Base-by-base conservation (phyloP, 2,888 invertebrate genomes). In the Eupelmus urozonus region DNA sequence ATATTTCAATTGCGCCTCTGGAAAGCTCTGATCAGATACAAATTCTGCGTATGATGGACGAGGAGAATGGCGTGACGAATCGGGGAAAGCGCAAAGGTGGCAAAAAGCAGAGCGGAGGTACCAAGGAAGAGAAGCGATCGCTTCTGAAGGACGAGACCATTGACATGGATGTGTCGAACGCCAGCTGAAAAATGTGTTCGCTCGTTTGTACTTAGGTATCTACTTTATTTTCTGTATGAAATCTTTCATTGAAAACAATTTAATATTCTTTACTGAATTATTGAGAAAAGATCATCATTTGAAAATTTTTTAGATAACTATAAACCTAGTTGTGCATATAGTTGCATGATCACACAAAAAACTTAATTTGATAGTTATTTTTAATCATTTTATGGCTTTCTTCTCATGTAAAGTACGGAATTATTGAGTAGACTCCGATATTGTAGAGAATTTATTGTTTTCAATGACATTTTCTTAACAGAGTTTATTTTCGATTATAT, bases 1-100 rank as follows among this genome's bases (percentile, higher is more conserved):
- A 99, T 90, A 99, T 99, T 81, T 97, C 97, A 0, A 97, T 98
- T 65, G 97, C 97, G 57, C 98, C 98, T 1, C 93, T 98, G 63
- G 96, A 97, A 90, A 96, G 97, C 55, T 96, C 96, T 7, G 98
- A 98, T 92, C 97, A 98, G 90, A 94, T 94, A 1, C 92, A 95
- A 82, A 96, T 97, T 81, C 91, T 98, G 18, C 93, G 96, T 63
- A 97, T 98, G 97, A 98, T 98, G 98, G 98, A 98, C 87, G 96
- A 97, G 81, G 93, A 94, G 4, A 96, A 97, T 85, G 97, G 97
- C 0, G 97, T 97, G 5, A 91, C 93, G 16, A 96, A 97, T 90
- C 92, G 94, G 57, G 90, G 91, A 23, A 92, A 92, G 83, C 91
- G 91, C 80, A 92, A 92, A 83, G 85, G 85, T 7, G 87, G 86